Evolutionary conservation across 1,140 invertebrate species (phyloP).

Genomic region (Polypedilum vanderplanki): DNA sequence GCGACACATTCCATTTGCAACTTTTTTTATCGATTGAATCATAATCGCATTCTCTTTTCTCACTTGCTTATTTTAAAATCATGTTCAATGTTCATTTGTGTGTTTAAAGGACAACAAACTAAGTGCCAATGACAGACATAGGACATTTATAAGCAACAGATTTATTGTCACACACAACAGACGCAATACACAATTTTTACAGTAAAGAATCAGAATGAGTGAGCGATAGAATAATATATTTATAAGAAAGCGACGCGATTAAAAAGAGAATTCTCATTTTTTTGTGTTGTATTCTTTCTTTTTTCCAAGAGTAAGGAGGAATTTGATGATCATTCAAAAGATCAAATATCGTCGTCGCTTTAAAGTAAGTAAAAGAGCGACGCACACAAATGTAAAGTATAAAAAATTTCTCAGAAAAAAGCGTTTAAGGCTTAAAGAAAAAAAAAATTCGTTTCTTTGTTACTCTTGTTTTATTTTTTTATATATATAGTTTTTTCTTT

Average conservation of each 20-base stretch:
- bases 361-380: not conserved
- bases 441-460: conserved; percentile 19
- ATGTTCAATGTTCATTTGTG: conserved; percentile 13
- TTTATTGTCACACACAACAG: conserved; percentile 25
- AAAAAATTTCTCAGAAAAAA: conserved; percentile 14
- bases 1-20: no score
- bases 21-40: no score
- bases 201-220: not conserved
- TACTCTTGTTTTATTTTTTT: not conserved
- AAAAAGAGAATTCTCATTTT: conserved; percentile 16
- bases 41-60: no score
- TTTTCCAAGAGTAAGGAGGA: conserved; percentile 12
- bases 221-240: not conserved
- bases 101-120: conserved; percentile 12
- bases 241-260: conserved; percentile 17
- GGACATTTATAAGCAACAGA: conserved; percentile 28
- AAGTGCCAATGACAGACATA: conserved; percentile 23
- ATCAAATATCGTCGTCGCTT: conserved; percentile 21
- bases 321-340: conserved; percentile 28
- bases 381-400: conserved; percentile 22
- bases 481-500: not conserved
- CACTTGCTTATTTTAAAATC: not conserved
- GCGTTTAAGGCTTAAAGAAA: conserved; percentile 7
- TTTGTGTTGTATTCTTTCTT: not conserved
- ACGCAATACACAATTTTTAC: conserved; percentile 5